Percentiles rank a stretch among this genome's conserved stretches.
Evolutionary conservation across 2,888 invertebrate genomes (phyloP).

Genomic region (Caenorhabditis parvicauda): DNA sequence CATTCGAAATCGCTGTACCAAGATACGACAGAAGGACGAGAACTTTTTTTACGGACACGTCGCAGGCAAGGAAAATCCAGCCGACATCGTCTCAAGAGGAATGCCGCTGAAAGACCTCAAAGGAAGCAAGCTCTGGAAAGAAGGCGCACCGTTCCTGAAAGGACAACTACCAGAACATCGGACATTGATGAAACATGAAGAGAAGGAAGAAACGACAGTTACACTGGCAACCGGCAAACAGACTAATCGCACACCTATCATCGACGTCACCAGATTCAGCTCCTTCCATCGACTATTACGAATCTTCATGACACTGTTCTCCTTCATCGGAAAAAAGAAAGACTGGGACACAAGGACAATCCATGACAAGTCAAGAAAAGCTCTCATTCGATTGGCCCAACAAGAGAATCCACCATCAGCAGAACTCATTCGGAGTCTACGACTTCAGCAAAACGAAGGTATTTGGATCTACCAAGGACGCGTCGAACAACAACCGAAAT

Average conservation of each 20-base stretch:
- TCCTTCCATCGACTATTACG: conserved; percentile 1
- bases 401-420: neutral
- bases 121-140: conserved; percentile 4
- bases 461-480: conserved; percentile 1
- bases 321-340: too few species aligned
- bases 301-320: too few species aligned
- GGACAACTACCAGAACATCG: too few species aligned
- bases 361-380: neutral
- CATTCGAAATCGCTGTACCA: neutral
- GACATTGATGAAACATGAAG: too few species aligned
- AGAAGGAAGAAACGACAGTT: neutral
- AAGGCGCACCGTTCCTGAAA: conserved; percentile 4
- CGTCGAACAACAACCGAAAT: neutral
- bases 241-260: neutral
- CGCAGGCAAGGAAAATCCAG: conserved; percentile 9
- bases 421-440: neutral
- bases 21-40: neutral
- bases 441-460: neutral
- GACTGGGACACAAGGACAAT: neutral
- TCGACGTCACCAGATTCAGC: conserved; percentile 8
- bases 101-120: conserved; percentile 1
- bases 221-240: neutral
- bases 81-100: conserved; percentile 9
- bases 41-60: conserved; percentile 5
- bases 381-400: neutral